Base-by-base conservation (phyloP, 2,113 vertebrate genomes). In the Menidia beryllina region DNA sequence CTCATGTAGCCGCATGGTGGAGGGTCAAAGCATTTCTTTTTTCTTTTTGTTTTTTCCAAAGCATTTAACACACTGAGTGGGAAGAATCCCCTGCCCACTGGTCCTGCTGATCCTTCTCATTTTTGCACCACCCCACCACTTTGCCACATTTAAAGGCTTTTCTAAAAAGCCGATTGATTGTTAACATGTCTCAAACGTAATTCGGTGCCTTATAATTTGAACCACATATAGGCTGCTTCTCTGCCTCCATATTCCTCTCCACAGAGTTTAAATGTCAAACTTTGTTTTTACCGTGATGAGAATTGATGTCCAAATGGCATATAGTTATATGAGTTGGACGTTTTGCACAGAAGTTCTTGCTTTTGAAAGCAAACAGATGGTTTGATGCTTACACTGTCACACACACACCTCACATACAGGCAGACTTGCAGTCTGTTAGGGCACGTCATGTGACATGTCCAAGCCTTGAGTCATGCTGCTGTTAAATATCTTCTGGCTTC, bases 381-480 rank as follows among this genome's bases (percentile, higher is more conserved):
- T 45, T 45, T 17, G 7, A 19, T 19, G 15, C 39, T 43, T 15
- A 12, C 6, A 43, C 13, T 12, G 5, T 43, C 1, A 54, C 34
- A 45, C n/a, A 52, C 41, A 23, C 49, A 11, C 8, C 1, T 50
- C 34, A 45, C n/a, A 52, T 30, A 23, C 49, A 11, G 6, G 11
- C 13, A 14, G 17, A 36, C 20, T 23, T 39, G 45, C 17, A 54
- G 30, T 23, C 43, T 50, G 8, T 20, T 20, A 34, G 34, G 14
- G 19, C 1, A 53, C 12, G 34, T 57, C 70, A 41, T 69, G 70
- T 70, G 26, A 27, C 43, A 20, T 57, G 52, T 66, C 2, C 14
- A 61, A 75, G 13, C 66, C 45, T 39, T 71, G 72, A 86, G 49
- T 90, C 70, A 69, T 79, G 71, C 59, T 79, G 55, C 48, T 72